Base-by-base conservation (phyloP, 92 coral and sea anemone species). In the Paragorgia papillata region DNA sequence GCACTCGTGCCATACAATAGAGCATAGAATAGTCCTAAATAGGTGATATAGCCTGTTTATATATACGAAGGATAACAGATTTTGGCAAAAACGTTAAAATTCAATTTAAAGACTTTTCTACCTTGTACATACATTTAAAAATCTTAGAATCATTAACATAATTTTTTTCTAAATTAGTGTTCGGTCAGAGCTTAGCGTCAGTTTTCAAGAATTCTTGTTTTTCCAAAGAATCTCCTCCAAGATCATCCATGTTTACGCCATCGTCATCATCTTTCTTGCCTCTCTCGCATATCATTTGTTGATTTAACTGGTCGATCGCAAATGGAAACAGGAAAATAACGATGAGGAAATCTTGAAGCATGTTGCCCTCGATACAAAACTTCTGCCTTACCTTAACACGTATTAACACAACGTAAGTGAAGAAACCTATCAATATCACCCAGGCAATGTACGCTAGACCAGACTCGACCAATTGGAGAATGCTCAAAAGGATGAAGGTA, bases 371-470 rank as follows among this genome's bases (percentile, higher is more conserved):
- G 83, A 91, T 88, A n/a, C 61, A 41, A 61, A 53, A 86, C 59
- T 83, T 85, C 48, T 85, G 87, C 35, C 92, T 58, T 28, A 91
- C 63, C 12, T 79, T 35, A 24, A 85, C 80, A 29, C 97, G 89
- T 7, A 86, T 67, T 7, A 87, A 88, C 28, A 91, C 85, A 61
- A 86, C 97, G 34, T 84, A 85, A 39, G 96, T 86, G 34, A 92
- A 55, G 64, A 90, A 92, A 0, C 92, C 97, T 48, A 92, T 65
- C 62, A 90, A 85, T 21, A 90, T 84, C 65, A 85, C 81, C 92
- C 89, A 90, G 1, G 96, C 97, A 19, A 92, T 86, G 88, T 88
- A 90, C 48, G 78, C 73, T 18, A 92, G 33, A 7, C 85, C 96
- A 27, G 76, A 26, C 69, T 69, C 84, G 1, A 84, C 41, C n/a